Conservation (phyloP, 2,797 vertebrate species). For the Poliocrania exsul region DNA sequence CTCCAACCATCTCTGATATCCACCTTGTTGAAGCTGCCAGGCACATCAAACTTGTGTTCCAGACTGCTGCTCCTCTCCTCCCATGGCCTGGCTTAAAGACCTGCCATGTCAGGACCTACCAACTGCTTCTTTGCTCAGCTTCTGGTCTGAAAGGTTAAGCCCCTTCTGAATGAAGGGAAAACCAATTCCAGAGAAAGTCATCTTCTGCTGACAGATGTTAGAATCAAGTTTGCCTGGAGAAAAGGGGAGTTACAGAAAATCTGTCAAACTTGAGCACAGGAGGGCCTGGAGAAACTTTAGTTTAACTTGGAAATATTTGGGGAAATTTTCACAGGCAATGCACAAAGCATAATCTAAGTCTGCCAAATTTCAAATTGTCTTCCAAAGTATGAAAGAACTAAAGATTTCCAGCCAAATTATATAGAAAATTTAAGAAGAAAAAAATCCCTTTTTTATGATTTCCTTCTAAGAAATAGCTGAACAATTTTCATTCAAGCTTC, state of each 20-base stretch:
- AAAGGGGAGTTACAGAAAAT: neutral
- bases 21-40: neutral
- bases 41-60: neutral
- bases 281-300: neutral
- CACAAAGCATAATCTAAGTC: neutral
- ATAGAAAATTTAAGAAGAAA: neutral
- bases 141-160: neutral
- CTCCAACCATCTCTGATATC: rapidly evolving
- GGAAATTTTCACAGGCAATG: neutral
- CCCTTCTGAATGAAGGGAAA: neutral
- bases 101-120: rapidly evolving
- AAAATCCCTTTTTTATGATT: neutral
- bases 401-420: neutral
- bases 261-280: neutral
- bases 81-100: rapidly evolving
- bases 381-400: neutral
- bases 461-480: neutral
- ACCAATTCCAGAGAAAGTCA: neutral
- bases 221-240: neutral
- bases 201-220: neutral
- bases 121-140: neutral
- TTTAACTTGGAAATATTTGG: neutral
- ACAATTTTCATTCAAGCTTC: neutral
- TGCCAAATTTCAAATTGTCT: neutral
- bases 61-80: neutral